phyloP scores from a whole-genome alignment of 1,140 invertebrate genomes.

The Bacillus rossius region DNA sequence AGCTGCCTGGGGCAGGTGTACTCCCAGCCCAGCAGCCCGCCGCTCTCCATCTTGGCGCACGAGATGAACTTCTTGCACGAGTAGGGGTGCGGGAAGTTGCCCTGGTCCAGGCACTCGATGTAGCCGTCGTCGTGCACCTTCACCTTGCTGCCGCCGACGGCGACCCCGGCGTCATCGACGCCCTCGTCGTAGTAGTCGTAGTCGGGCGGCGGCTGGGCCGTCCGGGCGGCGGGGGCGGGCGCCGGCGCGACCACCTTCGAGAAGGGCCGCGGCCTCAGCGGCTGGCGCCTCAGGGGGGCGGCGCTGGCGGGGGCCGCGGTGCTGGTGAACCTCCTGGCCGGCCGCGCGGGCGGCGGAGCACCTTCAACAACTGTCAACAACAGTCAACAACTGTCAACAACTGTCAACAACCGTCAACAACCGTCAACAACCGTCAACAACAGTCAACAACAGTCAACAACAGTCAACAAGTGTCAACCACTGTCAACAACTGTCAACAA shows the following conservation, averaged over 20 bases:
- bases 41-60: slow-evolving; percentile 74
- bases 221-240: neutral
- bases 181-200: slow-evolving; percentile 67
- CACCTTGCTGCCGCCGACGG: slow-evolving; percentile 52
- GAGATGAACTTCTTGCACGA: slow-evolving; percentile 87
- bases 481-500: too few species aligned
- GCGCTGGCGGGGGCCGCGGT: too few species aligned
- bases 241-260: slow-evolving; percentile 14
- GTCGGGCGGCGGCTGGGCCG: slow-evolving; percentile 37
- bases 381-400: too few species aligned
- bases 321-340: too few species aligned
- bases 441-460: too few species aligned
- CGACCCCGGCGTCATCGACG: slow-evolving; percentile 45
- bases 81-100: slow-evolving; percentile 81
- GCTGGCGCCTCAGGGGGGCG: neutral
- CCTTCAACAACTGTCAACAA: too few species aligned
- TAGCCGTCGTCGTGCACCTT: slow-evolving; percentile 50
- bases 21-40: slow-evolving; percentile 70
- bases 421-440: too few species aligned
- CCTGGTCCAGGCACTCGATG: slow-evolving; percentile 77
- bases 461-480: too few species aligned
- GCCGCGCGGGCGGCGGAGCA: too few species aligned
- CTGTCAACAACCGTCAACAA: too few species aligned
- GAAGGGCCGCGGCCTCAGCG: slow-evolving; percentile 18
- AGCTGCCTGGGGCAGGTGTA: slow-evolving; percentile 80